These are phyloP conservation scores for Oreochromis grahami DNA, from an alignment of 2,797 vertebrate species.

Conservation along the genomic window DNA sequence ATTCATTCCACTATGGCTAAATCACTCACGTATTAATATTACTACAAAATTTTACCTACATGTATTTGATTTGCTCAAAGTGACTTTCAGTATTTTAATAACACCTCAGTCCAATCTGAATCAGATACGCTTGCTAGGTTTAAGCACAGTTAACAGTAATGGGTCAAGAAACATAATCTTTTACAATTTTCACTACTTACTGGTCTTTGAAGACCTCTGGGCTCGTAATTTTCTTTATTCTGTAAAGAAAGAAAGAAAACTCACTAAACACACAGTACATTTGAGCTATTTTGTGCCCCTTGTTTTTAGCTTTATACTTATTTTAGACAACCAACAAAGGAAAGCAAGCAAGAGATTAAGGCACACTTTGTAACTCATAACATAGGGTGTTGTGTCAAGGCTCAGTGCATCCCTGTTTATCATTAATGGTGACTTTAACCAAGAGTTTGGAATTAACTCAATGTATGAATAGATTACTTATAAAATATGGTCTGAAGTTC, in stretches of 20 bases:
- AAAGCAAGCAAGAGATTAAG: background rate
- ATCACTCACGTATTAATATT: background rate
- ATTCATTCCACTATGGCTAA: background rate
- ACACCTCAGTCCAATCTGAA: background rate
- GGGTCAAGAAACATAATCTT: background rate
- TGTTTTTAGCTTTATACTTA: background rate
- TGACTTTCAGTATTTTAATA: background rate
- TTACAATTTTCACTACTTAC: conserved; percentile 43
- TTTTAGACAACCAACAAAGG: background rate
- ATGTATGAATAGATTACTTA: background rate
- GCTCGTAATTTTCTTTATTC: conserved; percentile 80
- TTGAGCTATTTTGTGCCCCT: background rate
- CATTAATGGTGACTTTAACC: background rate
- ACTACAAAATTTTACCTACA: background rate
- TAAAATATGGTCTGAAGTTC: background rate
- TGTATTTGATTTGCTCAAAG: background rate
- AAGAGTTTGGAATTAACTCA: background rate
- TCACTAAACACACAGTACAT: background rate
- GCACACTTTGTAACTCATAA: background rate
- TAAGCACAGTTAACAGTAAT: background rate
- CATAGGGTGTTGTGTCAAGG: background rate
- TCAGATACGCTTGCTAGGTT: background rate
- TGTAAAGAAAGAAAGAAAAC: conserved; percentile 37
- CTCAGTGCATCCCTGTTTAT: background rate
- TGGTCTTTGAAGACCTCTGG: conserved; percentile 45